Percentiles rank a stretch among this genome's conserved stretches.
Evolutionary conservation across 2,797 vertebrate genomes (phyloP).

Genomic region (Numenius phaeopus): DNA sequence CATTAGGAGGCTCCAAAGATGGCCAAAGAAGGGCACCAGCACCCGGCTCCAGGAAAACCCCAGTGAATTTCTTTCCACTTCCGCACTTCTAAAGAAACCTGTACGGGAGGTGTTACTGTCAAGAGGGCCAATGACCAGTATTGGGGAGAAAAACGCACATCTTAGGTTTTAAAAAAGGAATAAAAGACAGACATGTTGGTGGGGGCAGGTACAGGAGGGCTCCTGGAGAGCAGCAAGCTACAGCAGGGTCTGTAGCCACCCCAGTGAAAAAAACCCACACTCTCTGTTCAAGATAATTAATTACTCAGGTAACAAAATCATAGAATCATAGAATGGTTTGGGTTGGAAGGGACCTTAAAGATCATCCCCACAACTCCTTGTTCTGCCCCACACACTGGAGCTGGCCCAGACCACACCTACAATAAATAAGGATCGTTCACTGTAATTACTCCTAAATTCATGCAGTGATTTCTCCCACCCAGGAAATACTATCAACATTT

Average conservation of each 20-base stretch:
- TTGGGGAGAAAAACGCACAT: not conserved
- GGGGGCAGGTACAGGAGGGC: accelerated
- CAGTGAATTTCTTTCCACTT: not conserved
- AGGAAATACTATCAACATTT: slow-evolving; percentile 2
- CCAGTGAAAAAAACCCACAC: not conserved
- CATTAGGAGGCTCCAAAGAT: not conserved
- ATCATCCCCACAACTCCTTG: not conserved
- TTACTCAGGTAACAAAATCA: not conserved
- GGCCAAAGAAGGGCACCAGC: not conserved
- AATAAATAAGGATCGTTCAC: not conserved
- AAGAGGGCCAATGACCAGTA: not conserved
- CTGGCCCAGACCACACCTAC: not conserved
- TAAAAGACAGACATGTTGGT: not conserved
- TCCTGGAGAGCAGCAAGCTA: not conserved
- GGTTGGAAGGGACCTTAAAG: too few relatives aligned
- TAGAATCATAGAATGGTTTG: too few relatives aligned
- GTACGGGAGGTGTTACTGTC: not conserved
- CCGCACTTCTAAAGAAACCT: not conserved
- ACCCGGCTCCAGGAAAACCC: not conserved
- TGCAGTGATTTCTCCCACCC: not conserved
- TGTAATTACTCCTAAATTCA: not conserved
- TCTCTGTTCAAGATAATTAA: not conserved
- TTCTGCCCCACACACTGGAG: not conserved
- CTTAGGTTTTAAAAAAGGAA: not conserved
- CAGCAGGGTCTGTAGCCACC: not conserved